phyloP scores from a whole-genome alignment of 2,888 invertebrate species.

The Cosmopolites sordidus region DNA sequence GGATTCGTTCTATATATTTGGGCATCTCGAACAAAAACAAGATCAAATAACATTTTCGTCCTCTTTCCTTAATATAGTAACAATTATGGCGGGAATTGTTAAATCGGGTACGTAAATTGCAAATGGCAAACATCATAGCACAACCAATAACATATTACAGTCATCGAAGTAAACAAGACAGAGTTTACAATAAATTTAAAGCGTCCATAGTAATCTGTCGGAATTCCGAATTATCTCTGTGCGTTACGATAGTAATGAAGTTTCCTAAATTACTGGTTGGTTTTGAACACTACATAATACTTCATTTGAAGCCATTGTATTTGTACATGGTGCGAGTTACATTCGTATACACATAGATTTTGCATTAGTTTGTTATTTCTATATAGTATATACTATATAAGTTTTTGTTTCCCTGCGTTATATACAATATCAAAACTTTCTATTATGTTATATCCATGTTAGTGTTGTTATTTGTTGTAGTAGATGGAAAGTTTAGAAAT shows the following conservation, averaged over 20 bases:
- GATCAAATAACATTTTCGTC: too few species aligned
- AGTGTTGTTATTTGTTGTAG: too few species aligned
- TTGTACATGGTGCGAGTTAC: constrained; percentile 3
- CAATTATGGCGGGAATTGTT: constrained; percentile 10
- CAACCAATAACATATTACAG: constrained; percentile 25
- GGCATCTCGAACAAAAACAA: too few species aligned
- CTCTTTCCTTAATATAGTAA: neutral
- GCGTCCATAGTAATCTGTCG: constrained; percentile 23
- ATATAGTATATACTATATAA: too few species aligned
- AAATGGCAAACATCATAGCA: constrained; percentile 21
- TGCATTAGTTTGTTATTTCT: too few species aligned
- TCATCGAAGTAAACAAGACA: constrained; percentile 26
- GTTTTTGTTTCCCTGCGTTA: too few species aligned
- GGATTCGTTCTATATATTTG: too few species aligned
- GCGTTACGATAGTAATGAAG: constrained; percentile 23
- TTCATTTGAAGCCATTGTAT: constrained; percentile 12
- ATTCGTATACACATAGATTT: too few species aligned
- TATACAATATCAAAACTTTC: too few species aligned
- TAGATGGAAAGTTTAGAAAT: too few species aligned
- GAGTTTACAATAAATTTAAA: constrained; percentile 26
- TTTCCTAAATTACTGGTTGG: constrained; percentile 24
- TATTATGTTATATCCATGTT: too few species aligned
- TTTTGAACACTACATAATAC: constrained; percentile 19
- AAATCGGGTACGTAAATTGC: constrained; percentile 22
- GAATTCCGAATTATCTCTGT: constrained; percentile 24